Percentiles rank a stretch among this genome's conserved stretches.
These are phyloP conservation scores for Pipistrellus kuhlii DNA, from an alignment of 2,797 vertebrate genomes.

Conservation along the genomic window DNA sequence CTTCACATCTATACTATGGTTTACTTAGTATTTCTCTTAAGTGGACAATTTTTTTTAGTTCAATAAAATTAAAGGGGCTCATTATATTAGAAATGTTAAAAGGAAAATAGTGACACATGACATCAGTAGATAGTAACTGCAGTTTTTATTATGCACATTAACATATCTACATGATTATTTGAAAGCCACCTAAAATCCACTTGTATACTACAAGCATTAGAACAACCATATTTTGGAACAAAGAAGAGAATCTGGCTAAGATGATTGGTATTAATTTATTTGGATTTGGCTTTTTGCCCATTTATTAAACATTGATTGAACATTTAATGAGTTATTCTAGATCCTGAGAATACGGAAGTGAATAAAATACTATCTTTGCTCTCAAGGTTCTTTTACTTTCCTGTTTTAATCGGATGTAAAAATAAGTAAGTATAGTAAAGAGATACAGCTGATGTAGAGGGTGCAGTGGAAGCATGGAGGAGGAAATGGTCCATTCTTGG, in stretches of 20 bases:
- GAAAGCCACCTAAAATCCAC: not conserved
- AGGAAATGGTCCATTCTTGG: not conserved
- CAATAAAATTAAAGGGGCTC: not conserved
- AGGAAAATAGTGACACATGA: not conserved
- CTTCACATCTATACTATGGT: not conserved
- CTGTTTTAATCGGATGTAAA: not conserved
- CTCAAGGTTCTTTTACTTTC: constrained; percentile 8
- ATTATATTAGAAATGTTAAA: not conserved
- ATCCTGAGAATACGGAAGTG: too few species aligned
- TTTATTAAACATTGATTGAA: too few species aligned
- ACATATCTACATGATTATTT: not conserved
- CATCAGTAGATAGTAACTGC: not conserved
- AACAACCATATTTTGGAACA: not conserved
- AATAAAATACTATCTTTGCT: not conserved
- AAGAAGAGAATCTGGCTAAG: not conserved
- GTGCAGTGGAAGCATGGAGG: not conserved
- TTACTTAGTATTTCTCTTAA: constrained; percentile 45
- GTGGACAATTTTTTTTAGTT: not conserved
- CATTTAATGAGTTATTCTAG: too few species aligned
- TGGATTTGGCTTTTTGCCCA: constrained; percentile 33
- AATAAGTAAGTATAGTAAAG: not conserved
- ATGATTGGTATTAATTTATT: not conserved
- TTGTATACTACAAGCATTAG: not conserved
- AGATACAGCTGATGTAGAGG: not conserved
- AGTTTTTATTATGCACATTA: not conserved